Conservation (phyloP, 2,888 invertebrate species). For the Thumatha senex region DNA sequence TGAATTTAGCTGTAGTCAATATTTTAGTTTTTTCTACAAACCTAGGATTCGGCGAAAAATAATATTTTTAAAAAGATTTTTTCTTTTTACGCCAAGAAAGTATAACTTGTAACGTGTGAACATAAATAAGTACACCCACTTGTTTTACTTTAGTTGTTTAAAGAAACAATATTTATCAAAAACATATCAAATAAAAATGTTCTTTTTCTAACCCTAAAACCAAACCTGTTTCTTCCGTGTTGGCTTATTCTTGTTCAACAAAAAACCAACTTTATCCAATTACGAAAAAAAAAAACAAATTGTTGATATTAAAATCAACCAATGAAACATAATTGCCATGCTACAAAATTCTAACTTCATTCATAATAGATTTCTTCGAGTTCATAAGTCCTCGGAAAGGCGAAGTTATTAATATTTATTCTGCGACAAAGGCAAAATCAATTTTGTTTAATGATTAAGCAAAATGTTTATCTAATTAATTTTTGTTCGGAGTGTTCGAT, state of each 20-base stretch:
- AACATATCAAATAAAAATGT: background rate
- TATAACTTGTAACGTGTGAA: no score
- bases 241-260: background rate
- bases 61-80: no score
- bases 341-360: constrained; percentile 25
- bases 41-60: no score
- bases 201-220: background rate
- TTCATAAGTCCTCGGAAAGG: constrained; percentile 19
- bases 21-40: no score
- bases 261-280: background rate
- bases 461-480: background rate
- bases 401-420: constrained; percentile 3
- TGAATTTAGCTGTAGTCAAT: no score
- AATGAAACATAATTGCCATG: constrained; percentile 28
- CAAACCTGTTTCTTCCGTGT: background rate
- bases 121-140: no score
- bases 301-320: constrained; percentile 4
- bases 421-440: constrained; percentile 15
- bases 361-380: constrained; percentile 28
- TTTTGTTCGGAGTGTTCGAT: no score
- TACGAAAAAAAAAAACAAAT: background rate
- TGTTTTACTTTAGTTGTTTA: no score
- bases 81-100: no score
- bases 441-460: constrained; percentile 10
- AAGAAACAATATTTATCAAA: no score